Percentiles rank a stretch among this genome's conserved stretches.
phyloP scores from a whole-genome alignment of 92 coral and sea anemone genomes.

The Heteractis magnifica region DNA sequence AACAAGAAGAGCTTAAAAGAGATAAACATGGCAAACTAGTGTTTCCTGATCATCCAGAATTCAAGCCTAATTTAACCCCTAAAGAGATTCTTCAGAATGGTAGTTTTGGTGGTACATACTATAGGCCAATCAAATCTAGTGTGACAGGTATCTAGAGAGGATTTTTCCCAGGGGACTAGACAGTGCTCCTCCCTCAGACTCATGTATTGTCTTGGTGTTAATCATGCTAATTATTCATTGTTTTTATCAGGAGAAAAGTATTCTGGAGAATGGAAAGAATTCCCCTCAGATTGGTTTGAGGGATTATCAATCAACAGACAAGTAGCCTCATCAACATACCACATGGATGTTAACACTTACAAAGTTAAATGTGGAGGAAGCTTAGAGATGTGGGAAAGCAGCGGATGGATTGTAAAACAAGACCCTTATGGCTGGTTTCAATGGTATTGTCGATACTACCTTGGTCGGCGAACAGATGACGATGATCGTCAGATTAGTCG shows the following conservation, averaged over 20 bases:
- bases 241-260: slow-evolving; percentile 50
- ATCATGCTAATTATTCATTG: background rate
- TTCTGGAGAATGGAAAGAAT: slow-evolving; percentile 79
- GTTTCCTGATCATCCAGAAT: slow-evolving; percentile 71
- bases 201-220: background rate
- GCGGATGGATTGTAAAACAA: slow-evolving; percentile 83
- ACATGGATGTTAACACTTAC: slow-evolving; percentile 71
- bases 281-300: slow-evolving; percentile 81
- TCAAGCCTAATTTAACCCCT: slow-evolving; percentile 78
- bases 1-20: slow-evolving; percentile 24
- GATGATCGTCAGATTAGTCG: slow-evolving; percentile 77
- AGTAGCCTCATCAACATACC: slow-evolving; percentile 63
- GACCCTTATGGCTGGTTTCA: slow-evolving; percentile 92
- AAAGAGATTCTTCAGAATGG: slow-evolving; percentile 83
- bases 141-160: slow-evolving; percentile 53
- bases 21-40: slow-evolving; percentile 72
- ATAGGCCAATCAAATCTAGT: slow-evolving; percentile 64
- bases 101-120: slow-evolving; percentile 87
- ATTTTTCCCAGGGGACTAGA: background rate
- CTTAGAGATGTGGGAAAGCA: slow-evolving; percentile 84
- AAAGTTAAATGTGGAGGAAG: slow-evolving; percentile 81
- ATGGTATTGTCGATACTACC: slow-evolving; percentile 81
- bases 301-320: slow-evolving; percentile 63
- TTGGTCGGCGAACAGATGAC: slow-evolving; percentile 72
- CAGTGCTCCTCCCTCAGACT: background rate